Evolutionary conservation across 2,113 vertebrate species (phyloP).

Genomic region (Phalacrocorax brasilianus): DNA sequence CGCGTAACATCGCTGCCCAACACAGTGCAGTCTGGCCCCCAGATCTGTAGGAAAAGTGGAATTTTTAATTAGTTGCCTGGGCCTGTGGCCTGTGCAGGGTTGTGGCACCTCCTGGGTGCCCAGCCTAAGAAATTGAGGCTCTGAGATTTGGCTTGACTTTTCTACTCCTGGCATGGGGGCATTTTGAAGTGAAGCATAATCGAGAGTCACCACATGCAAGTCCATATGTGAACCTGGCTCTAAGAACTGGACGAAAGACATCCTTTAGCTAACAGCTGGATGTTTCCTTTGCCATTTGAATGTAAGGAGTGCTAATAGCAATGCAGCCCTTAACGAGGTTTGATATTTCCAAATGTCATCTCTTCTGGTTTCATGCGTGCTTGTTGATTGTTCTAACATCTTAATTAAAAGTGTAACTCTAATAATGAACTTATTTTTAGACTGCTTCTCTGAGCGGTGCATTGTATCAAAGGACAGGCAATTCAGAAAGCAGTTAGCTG

Average conservation of each 20-base stretch:
- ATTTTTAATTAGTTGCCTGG: neutral
- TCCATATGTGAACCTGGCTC: neutral
- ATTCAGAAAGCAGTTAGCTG: constrained; percentile 58
- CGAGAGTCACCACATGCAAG: neutral
- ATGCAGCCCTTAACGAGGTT: neutral
- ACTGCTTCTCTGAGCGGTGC: neutral
- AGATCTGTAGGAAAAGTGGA: neutral
- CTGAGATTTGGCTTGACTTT: neutral
- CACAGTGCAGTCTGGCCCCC: neutral
- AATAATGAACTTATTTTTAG: constrained; percentile 64
- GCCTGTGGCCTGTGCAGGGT: neutral
- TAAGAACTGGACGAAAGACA: neutral
- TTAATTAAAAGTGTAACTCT: constrained; percentile 65
- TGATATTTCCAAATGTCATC: constrained; percentile 54
- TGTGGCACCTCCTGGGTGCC: neutral
- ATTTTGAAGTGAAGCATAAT: neutral
- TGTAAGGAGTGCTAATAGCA: neutral
- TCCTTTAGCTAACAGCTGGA: neutral
- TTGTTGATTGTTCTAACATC: constrained; percentile 35
- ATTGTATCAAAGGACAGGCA: constrained; percentile 62
- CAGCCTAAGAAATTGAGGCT: neutral
- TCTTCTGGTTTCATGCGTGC: neutral
- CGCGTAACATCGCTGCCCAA: neutral
- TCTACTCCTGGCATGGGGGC: rapidly evolving
- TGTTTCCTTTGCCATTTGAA: neutral